A percentile compares a stretch with the other conserved stretches of the same genome.
Conservation (phyloP, 2,113 vertebrate species). For the Panthera uncia region DNA sequence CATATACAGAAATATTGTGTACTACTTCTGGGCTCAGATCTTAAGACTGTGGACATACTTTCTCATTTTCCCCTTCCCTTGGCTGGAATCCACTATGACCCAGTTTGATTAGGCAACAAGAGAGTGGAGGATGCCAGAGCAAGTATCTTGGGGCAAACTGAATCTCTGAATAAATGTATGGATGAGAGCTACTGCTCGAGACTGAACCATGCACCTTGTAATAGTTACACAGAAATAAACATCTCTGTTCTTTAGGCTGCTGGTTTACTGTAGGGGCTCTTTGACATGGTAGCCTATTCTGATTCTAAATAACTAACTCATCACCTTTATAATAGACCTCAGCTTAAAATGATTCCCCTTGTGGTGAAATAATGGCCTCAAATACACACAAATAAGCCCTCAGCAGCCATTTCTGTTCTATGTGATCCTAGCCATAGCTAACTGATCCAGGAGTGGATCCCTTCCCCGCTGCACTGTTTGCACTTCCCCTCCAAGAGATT, state of each 20-base stretch:
- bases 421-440: neutral
- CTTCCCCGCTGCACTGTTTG: neutral
- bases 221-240: neutral
- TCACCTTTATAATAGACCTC: neutral
- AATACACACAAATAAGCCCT: neutral
- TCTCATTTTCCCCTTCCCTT: neutral
- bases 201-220: neutral
- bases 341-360: neutral
- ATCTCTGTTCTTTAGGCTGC: neutral
- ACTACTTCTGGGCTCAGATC: neutral
- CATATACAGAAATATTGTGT: neutral
- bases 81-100: neutral
- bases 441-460: neutral
- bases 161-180: neutral
- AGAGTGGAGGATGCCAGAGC: neutral
- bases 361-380: neutral
- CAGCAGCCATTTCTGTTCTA: neutral
- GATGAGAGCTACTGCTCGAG: neutral
- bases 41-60: neutral
- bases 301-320: neutral
- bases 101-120: neutral
- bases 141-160: neutral
- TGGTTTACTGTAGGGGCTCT: neutral
- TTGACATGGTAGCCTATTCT: neutral
- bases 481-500: neutral